Evolutionary conservation across 2,888 invertebrate species (phyloP).

Genomic region (Nephrotoma appendiculata): DNA sequence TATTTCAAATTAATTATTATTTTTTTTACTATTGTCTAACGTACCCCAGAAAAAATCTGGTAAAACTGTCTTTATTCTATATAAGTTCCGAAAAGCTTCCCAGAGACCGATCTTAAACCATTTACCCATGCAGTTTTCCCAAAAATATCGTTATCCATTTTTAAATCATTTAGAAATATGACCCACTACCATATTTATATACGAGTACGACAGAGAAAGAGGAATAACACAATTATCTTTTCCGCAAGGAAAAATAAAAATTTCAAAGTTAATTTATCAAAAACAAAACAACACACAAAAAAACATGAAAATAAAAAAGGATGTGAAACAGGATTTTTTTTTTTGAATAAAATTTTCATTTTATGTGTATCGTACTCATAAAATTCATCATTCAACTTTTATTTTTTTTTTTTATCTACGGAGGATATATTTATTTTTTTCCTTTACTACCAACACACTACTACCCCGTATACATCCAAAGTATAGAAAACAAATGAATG

Average conservation of each 20-base stretch:
- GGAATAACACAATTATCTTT: background rate
- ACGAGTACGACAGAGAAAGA: background rate
- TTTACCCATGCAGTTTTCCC: background rate
- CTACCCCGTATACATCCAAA: background rate
- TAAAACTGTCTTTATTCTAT: too few relatives aligned
- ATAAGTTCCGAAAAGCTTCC: too few relatives aligned
- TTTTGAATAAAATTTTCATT: background rate
- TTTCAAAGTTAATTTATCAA: background rate
- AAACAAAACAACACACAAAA: background rate
- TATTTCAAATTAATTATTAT: too few relatives aligned
- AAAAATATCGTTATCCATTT: background rate
- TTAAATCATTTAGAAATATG: background rate
- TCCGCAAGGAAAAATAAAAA: background rate
- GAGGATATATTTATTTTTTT: background rate
- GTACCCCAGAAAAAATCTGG: too few relatives aligned
- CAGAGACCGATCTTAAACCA: too few relatives aligned
- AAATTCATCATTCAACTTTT: background rate
- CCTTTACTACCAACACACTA: background rate
- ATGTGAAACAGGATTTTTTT: background rate
- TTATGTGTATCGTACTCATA: background rate
- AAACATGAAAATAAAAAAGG: background rate
- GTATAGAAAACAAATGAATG: background rate
- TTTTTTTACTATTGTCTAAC: too few relatives aligned
- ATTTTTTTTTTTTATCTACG: background rate
- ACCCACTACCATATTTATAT: background rate